Evolutionary conservation across 1,140 invertebrate species (phyloP).

Genomic region (Campodea augens): DNA sequence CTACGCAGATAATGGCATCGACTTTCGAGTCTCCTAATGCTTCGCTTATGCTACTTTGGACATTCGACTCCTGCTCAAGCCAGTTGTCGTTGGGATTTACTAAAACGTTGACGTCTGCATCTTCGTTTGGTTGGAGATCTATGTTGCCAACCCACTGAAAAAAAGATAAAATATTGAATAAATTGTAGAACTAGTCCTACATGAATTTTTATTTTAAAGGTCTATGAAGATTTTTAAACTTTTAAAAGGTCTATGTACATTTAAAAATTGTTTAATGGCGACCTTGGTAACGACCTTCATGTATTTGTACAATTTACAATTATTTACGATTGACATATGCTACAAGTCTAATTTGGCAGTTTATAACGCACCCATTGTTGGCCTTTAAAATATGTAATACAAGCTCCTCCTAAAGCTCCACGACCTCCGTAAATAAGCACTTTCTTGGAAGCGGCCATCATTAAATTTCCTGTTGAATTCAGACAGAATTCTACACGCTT

Average conservation of each 20-base stretch:
- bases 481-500: no score
- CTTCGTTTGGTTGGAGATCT: constrained; percentile 71
- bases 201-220: constrained; percentile 2
- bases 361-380: constrained; percentile 57
- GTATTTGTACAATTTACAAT: no score
- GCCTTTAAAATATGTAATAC: constrained; percentile 71
- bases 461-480: no score
- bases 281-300: no score
- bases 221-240: neutral
- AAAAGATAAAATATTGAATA: constrained; percentile 10
- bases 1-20: constrained; percentile 93
- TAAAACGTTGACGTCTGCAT: constrained; percentile 76
- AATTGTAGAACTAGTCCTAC: no score
- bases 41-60: constrained; percentile 23
- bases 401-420: constrained; percentile 74
- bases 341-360: constrained; percentile 1
- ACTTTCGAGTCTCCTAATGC: constrained; percentile 55
- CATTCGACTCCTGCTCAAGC: constrained; percentile 46
- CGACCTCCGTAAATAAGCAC: constrained; percentile 84
- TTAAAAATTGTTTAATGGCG: no score
- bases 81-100: constrained; percentile 54
- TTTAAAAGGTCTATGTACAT: no score
- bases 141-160: constrained; percentile 84
- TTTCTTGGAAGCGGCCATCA: constrained; percentile 28
- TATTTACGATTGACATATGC: no score